Conservation (phyloP, 2,797 vertebrate species). For the Cossypha niveicapilla region DNA sequence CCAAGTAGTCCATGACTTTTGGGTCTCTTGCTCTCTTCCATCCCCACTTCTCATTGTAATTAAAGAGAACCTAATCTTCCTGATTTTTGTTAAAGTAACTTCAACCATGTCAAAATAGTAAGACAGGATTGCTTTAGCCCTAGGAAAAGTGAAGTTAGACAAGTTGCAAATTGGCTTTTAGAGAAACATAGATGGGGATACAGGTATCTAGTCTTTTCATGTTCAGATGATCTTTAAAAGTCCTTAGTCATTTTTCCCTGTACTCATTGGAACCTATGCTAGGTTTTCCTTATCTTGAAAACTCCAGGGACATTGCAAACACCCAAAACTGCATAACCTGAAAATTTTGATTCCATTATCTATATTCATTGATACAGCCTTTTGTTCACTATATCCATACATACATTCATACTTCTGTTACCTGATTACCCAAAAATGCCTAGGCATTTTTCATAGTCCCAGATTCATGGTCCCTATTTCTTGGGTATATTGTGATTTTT, state of each 20-base stretch:
- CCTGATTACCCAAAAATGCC: not conserved
- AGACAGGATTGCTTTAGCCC: not conserved
- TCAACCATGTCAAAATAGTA: not conserved
- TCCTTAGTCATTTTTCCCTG: not conserved
- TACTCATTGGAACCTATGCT: not conserved
- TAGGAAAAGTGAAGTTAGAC: not conserved
- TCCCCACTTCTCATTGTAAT: constrained; percentile 29
- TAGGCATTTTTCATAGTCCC: not conserved
- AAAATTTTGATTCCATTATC: not conserved
- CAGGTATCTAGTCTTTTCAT: not conserved
- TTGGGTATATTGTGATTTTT: not conserved
- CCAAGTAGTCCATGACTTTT: constrained; percentile 72
- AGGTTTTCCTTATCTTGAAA: not conserved
- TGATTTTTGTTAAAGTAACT: not conserved
- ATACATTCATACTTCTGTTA: not conserved
- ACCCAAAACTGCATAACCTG: not conserved
- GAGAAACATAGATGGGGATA: not conserved
- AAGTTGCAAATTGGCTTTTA: not conserved
- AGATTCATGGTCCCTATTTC: not conserved
- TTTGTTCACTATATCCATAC: not conserved
- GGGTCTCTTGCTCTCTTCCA: constrained; percentile 26
- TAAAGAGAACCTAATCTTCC: not conserved
- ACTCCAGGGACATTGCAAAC: not conserved
- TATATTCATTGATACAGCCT: not conserved
- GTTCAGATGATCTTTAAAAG: not conserved